Conservation (phyloP, 35 echinoderm and acorn worm genomes). For the Amphiura filiformis region DNA sequence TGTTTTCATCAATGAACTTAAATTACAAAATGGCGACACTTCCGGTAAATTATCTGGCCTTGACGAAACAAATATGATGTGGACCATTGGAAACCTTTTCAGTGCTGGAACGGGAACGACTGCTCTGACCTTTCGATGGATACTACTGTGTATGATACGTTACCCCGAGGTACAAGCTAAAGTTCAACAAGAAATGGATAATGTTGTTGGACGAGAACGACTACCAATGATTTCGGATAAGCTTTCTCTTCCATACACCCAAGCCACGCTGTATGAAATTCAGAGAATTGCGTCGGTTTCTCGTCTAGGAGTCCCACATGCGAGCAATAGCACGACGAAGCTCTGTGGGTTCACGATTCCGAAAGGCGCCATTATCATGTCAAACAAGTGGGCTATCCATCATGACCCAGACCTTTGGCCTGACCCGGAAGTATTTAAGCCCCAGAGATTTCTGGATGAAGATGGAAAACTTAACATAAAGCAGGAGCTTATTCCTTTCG, state of each 20-base stretch:
- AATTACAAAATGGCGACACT: not conserved
- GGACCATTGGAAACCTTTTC: not conserved
- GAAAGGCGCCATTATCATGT: conserved; percentile 18
- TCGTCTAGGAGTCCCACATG: not conserved
- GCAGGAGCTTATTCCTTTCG: conserved; percentile 24
- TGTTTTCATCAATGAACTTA: not conserved
- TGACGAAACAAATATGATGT: not conserved
- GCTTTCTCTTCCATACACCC: not conserved
- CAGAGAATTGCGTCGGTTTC: not conserved
- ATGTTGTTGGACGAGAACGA: conserved; percentile 12
- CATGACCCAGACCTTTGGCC: conserved; percentile 16
- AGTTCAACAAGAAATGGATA: conserved; percentile 20
- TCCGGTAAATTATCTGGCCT: not conserved
- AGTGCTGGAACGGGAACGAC: conserved; percentile 11
- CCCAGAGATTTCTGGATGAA: conserved; percentile 29
- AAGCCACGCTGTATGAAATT: not conserved
- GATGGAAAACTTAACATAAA: not conserved
- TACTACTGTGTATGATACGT: not conserved
- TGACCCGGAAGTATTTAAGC: conserved; percentile 14
- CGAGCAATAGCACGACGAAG: not conserved
- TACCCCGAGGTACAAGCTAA: conserved; percentile 11
- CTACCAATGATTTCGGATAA: conserved; percentile 6
- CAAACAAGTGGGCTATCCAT: not conserved
- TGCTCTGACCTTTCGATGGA: not conserved
- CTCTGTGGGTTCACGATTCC: conserved; percentile 16